Conservation (phyloP, 2,797 vertebrate species). For the Gymnoscopelus braueri region DNA sequence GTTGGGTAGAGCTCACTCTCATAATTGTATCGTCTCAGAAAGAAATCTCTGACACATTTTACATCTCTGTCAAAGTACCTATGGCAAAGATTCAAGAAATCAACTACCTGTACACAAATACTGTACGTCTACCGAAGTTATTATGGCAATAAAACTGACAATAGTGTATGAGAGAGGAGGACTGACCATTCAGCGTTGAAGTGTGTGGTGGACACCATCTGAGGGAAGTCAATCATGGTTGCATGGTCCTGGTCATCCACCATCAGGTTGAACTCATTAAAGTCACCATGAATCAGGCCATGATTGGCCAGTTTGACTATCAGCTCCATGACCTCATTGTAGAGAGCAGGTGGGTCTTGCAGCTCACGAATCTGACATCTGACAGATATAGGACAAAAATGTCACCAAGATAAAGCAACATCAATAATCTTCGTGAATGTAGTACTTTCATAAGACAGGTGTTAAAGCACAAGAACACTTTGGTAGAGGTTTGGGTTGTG, state of each 20-base stretch:
- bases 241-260: slow-evolving; percentile 90
- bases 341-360: slow-evolving; percentile 88
- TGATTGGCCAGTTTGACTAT: slow-evolving; percentile 94
- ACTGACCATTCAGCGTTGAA: slow-evolving; percentile 93
- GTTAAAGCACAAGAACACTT: too few relatives aligned
- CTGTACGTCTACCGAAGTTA: not conserved
- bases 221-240: slow-evolving; percentile 98
- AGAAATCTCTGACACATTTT: slow-evolving; percentile 94
- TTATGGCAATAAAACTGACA: too few relatives aligned
- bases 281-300: slow-evolving; percentile 97
- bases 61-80: slow-evolving; percentile 99
- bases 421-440: too few relatives aligned
- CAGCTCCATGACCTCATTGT: slow-evolving; percentile 96
- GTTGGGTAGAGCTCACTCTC: slow-evolving; percentile 95
- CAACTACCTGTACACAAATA: too few relatives aligned
- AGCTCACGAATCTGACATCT: slow-evolving; percentile 91
- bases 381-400: slow-evolving; percentile 3
- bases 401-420: too few relatives aligned
- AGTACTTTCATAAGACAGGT: too few relatives aligned
- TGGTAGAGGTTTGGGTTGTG: too few relatives aligned
- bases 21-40: slow-evolving; percentile 88
- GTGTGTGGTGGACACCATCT: slow-evolving; percentile 98
- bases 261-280: slow-evolving; percentile 98
- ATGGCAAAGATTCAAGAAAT: not conserved
- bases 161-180: not conserved